Evolutionary conservation across 2,797 vertebrate genomes (phyloP).

Genomic region (Cirrhinus mrigala): DNA sequence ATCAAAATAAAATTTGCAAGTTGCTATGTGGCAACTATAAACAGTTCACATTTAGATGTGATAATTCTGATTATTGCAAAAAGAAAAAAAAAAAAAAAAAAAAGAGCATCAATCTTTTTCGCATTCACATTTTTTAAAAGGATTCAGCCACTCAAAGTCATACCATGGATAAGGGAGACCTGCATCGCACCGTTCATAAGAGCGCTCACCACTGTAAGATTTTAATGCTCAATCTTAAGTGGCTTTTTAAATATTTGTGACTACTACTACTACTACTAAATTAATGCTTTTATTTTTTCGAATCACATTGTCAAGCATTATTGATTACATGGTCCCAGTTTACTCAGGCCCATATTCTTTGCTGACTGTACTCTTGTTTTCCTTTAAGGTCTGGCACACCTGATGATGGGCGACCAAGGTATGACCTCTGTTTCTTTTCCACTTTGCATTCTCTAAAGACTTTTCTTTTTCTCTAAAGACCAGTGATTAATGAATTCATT

Average conservation of each 20-base stretch:
- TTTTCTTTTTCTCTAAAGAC: constrained; percentile 79
- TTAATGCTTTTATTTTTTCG: neutral
- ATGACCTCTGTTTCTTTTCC: constrained; percentile 94
- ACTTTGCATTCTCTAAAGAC: constrained; percentile 80
- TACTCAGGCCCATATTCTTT: constrained; percentile 91
- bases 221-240: neutral
- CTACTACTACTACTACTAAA: neutral
- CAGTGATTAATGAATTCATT: constrained; percentile 67
- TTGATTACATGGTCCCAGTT: constrained; percentile 73
- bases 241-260: neutral
- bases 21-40: neutral
- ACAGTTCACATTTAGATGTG: neutral
- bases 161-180: neutral
- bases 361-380: constrained; percentile 99
- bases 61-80: neutral
- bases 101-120: neutral
- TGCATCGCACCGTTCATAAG: neutral
- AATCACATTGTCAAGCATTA: neutral
- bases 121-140: neutral
- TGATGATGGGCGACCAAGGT: constrained; percentile 99
- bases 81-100: too few species aligned
- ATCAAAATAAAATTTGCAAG: too few species aligned
- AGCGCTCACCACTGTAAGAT: neutral
- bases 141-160: neutral
- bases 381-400: constrained; percentile 99